Evolutionary conservation across 2,888 invertebrate species (phyloP).

Genomic region (Troides oblongomaculatus): DNA sequence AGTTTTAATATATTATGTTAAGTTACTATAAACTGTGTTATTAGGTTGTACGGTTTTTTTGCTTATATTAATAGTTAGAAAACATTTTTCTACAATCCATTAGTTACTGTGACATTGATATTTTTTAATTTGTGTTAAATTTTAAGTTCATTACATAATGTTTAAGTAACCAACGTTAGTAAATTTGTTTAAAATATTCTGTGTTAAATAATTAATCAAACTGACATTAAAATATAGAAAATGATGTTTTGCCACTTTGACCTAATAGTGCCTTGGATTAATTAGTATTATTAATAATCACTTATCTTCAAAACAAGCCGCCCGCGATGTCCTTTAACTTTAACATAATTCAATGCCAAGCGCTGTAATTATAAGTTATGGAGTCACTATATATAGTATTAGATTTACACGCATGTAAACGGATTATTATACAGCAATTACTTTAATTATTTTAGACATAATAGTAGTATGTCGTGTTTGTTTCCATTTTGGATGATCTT

Average conservation of each 20-base stretch:
- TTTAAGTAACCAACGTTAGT: not conserved
- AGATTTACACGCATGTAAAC: constrained; percentile 5
- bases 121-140: not conserved
- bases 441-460: constrained; percentile 20
- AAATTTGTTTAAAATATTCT: constrained; percentile 3
- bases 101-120: not conserved
- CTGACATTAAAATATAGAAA: constrained; percentile 11
- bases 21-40: too few relatives aligned
- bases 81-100: not conserved
- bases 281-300: constrained; percentile 23
- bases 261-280: constrained; percentile 12
- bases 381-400: constrained; percentile 3
- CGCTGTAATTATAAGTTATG: constrained; percentile 10
- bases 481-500: constrained; percentile 23
- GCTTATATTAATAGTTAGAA: not conserved
- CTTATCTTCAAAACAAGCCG: constrained; percentile 17
- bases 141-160: not conserved
- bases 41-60: not conserved
- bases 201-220: constrained; percentile 10
- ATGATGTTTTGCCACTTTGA: constrained; percentile 15
- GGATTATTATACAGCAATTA: not conserved
- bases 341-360: constrained; percentile 21
- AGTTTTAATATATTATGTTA: not conserved
- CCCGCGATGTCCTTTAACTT: constrained; percentile 8
- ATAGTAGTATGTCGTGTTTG: not conserved